phyloP scores from a whole-genome alignment of 92 coral and sea anemone species.

The Desmophyllum pertusum region DNA sequence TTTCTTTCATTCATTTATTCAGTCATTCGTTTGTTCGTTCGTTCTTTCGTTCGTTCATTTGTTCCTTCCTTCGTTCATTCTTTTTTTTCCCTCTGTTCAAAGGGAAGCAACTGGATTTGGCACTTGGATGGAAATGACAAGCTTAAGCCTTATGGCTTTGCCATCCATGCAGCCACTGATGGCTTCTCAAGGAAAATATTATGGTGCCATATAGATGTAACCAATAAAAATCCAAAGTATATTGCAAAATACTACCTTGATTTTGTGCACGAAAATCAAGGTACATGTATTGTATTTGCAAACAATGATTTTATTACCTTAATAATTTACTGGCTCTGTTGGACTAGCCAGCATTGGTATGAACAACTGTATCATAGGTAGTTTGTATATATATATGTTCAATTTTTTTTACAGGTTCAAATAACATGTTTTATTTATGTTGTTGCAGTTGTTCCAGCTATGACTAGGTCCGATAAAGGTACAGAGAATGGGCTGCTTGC shows the following conservation, averaged over 20 bases:
- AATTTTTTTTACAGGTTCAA: too few species aligned
- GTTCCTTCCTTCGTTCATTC: too few species aligned
- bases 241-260: slow-evolving; percentile 59
- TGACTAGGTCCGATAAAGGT: slow-evolving; percentile 65
- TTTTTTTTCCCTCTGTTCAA: too few species aligned
- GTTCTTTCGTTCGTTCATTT: too few species aligned
- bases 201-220: slow-evolving; percentile 65
- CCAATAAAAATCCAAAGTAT: too few species aligned
- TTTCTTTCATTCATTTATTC: too few species aligned
- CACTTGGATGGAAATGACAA: slow-evolving; percentile 62
- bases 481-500: slow-evolving; percentile 68
- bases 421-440: too few species aligned
- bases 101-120: slow-evolving; percentile 58
- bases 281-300: slow-evolving; percentile 2
- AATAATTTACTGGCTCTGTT: too few species aligned
- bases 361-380: neutral
- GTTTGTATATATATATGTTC: neutral
- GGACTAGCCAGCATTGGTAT: too few species aligned
- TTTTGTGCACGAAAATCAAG: slow-evolving; percentile 41
- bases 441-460: slow-evolving; percentile 57
- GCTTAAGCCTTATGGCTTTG: slow-evolving; percentile 60
- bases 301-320: too few species aligned
- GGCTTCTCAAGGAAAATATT: slow-evolving; percentile 42
- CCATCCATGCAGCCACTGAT: slow-evolving; percentile 62
- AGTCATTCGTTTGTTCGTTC: too few species aligned